Percentiles rank a stretch among this genome's conserved stretches.
Evolutionary conservation across 2,797 vertebrate species (phyloP).

Genomic region (Oreortyx pictus): DNA sequence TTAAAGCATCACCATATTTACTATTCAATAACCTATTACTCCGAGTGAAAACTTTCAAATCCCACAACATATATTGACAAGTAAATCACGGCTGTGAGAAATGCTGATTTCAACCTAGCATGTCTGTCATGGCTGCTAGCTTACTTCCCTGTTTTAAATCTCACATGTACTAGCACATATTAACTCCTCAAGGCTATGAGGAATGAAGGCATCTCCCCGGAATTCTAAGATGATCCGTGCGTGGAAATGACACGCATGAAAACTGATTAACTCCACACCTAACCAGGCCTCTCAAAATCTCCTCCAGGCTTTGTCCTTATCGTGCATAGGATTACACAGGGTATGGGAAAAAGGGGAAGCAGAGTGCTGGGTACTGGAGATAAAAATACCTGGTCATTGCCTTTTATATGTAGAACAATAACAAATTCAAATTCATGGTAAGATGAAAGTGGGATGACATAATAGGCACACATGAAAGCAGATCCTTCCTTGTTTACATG

Average conservation of each 20-base stretch:
- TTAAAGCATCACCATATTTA: constrained; percentile 15
- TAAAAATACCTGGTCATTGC: constrained; percentile 25
- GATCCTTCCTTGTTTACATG: background rate
- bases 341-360: background rate
- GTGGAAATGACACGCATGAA: background rate
- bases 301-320: background rate
- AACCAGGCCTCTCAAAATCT: background rate
- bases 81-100: background rate
- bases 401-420: background rate
- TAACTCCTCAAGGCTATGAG: background rate
- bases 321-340: background rate
- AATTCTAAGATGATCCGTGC: background rate
- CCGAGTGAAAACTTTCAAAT: background rate
- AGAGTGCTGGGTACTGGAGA: background rate
- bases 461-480: background rate
- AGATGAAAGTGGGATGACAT: background rate
- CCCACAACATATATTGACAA: background rate
- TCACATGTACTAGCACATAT: background rate
- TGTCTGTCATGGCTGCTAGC: background rate
- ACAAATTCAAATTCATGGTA: constrained; percentile 7
- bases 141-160: constrained; percentile 9
- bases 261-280: background rate
- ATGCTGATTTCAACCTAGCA: constrained; percentile 27
- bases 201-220: background rate
- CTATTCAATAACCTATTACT: background rate